Percentiles rank a stretch among this genome's conserved stretches.
phyloP scores from a whole-genome alignment of 2,888 invertebrate genomes.

The Cephonodes hylas region DNA sequence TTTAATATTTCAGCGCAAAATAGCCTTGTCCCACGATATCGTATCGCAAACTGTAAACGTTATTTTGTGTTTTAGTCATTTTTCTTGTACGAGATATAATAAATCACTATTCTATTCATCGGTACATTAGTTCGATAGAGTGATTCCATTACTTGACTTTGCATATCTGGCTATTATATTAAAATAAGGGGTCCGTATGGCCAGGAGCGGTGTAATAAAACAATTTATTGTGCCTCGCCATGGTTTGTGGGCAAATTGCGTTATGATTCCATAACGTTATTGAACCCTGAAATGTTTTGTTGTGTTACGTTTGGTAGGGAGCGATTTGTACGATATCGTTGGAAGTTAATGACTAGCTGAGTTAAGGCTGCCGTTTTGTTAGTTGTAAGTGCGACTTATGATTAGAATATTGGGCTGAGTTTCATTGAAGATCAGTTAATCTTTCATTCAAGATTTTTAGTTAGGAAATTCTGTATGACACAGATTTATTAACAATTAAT shows the following conservation, averaged over 20 bases:
- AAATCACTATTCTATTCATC: constrained; percentile 71
- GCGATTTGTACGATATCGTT: no score
- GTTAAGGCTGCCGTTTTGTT: no score
- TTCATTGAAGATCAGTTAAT: no score
- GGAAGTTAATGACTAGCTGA: no score
- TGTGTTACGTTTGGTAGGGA: background rate
- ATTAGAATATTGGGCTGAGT: no score
- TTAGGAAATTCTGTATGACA: no score
- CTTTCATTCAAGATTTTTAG: no score
- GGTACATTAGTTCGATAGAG: constrained; percentile 77
- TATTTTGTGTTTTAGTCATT: constrained; percentile 68
- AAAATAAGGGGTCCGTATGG: background rate
- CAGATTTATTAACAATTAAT: no score
- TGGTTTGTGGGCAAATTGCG: background rate
- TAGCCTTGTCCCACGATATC: constrained; percentile 21
- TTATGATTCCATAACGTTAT: background rate
- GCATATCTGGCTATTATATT: constrained; percentile 60
- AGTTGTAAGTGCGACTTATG: no score
- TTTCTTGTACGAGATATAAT: constrained; percentile 73
- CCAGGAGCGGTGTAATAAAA: background rate
- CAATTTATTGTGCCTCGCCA: background rate
- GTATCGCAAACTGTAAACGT: constrained; percentile 44
- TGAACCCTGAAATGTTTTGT: background rate
- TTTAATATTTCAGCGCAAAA: background rate
- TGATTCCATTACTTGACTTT: constrained; percentile 74